Conservation (phyloP, 2,113 vertebrate species). For the Labeo rohita region DNA sequence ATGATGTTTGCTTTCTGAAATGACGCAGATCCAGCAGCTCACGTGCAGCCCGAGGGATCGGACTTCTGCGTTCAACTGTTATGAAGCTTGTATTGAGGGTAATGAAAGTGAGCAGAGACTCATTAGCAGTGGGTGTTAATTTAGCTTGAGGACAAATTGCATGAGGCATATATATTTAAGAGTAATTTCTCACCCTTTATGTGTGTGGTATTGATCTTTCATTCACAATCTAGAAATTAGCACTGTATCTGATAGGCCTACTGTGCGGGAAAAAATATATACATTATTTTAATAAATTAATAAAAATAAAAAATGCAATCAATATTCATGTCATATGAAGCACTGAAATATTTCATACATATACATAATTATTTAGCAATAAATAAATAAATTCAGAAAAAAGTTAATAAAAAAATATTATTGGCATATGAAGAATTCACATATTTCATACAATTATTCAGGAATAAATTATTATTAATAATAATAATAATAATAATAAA, state of each 20-base stretch:
- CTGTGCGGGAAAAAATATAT: background rate
- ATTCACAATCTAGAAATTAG: conserved; percentile 1
- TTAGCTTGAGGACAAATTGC: conserved; percentile 1
- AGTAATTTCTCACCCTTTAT: background rate
- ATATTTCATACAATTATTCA: too few species aligned
- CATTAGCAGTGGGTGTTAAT: conserved; percentile 15
- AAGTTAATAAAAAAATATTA: too few species aligned
- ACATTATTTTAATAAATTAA: too few species aligned
- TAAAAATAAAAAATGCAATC: too few species aligned
- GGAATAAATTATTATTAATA: too few species aligned
- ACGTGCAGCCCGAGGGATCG: conserved; percentile 19
- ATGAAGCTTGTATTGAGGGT: conserved; percentile 31
- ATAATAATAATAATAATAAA: too few species aligned
- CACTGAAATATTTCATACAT: too few species aligned
- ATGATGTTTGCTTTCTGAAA: conserved; percentile 54
- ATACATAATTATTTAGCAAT: too few species aligned
- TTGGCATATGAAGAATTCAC: too few species aligned
- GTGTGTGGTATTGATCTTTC: conserved; percentile 1
- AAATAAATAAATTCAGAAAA: too few species aligned
- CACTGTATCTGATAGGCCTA: background rate
- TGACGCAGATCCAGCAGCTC: conserved; percentile 45
- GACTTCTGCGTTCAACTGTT: conserved; percentile 26
- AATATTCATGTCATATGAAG: too few species aligned
- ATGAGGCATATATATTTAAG: conserved; percentile 11
- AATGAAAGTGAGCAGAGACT: conserved; percentile 24